A percentile compares a stretch with the other conserved stretches of the same genome.
Evolutionary conservation across 30 jellyfish, hydroid and myxozoan species (phyloP).

Genomic region (Aurelia coerulea): DNA sequence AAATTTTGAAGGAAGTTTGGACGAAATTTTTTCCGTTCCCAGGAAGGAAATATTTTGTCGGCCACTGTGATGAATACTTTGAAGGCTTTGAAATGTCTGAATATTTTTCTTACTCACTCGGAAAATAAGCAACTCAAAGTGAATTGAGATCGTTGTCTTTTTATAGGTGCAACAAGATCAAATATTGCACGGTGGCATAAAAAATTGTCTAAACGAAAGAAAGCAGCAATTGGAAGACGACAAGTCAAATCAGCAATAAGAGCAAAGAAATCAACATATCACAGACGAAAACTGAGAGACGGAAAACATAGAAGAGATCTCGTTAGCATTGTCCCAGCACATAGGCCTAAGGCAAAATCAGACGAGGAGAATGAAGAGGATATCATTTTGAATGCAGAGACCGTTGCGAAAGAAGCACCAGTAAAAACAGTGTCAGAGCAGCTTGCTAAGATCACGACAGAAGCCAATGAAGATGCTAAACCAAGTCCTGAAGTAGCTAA

Average conservation of each 20-base stretch:
- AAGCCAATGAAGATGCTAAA: background rate
- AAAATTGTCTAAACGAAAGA: constrained; percentile 3
- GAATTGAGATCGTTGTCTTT: background rate
- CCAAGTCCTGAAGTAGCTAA: constrained; percentile 3
- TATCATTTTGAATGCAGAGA: constrained; percentile 9
- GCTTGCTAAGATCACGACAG: background rate
- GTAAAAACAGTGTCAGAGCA: background rate
- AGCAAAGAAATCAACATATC: background rate
- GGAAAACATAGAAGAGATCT: constrained; percentile 24
- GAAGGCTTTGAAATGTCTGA: too few relatives aligned
- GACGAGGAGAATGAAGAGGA: constrained; percentile 13
- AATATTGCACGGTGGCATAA: constrained; percentile 22
- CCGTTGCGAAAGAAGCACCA: constrained; percentile 11
- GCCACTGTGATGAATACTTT: too few relatives aligned
- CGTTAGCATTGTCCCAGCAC: constrained; percentile 46
- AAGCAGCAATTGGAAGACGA: background rate
- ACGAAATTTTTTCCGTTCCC: too few relatives aligned
- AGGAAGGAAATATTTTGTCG: too few relatives aligned
- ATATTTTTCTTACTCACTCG: too few relatives aligned
- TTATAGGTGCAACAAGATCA: constrained; percentile 15
- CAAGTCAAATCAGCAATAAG: background rate
- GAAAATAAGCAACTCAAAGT: too few relatives aligned
- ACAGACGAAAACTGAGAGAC: background rate
- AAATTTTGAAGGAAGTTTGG: too few relatives aligned
- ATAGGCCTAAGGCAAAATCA: constrained; percentile 7